Percentiles rank a stretch among this genome's conserved stretches.
Evolutionary conservation across 2,797 vertebrate species (phyloP).

Genomic region (Sylvia borin): DNA sequence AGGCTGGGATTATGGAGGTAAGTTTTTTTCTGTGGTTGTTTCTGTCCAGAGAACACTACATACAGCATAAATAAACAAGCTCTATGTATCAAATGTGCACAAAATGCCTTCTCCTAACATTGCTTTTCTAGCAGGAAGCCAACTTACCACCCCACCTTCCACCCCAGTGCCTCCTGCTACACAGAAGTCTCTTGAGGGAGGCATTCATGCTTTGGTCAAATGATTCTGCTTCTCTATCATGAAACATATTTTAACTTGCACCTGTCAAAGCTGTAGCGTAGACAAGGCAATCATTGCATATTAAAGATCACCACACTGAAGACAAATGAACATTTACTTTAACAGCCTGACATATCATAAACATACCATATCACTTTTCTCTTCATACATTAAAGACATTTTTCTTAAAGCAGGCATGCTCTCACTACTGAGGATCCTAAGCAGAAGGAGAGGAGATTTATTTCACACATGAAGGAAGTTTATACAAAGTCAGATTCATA

Average conservation of each 20-base stretch:
- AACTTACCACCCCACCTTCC: accelerated
- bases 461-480: neutral
- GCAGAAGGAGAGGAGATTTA: neutral
- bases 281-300: neutral
- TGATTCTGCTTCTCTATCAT: neutral
- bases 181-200: neutral
- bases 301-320: neutral
- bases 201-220: neutral
- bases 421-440: neutral
- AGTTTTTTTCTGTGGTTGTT: neutral
- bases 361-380: neutral
- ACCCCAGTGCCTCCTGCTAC: neutral
- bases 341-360: neutral
- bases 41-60: neutral
- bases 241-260: neutral
- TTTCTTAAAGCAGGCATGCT: neutral
- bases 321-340: neutral
- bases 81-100: neutral
- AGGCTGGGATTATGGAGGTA: neutral
- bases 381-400: neutral
- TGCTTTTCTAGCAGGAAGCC: neutral
- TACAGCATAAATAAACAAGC: neutral
- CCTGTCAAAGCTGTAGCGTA: neutral
- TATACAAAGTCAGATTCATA: neutral
- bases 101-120: neutral